phyloP scores from a whole-genome alignment of 2,888 invertebrate genomes.

The Leucoma salicis region DNA sequence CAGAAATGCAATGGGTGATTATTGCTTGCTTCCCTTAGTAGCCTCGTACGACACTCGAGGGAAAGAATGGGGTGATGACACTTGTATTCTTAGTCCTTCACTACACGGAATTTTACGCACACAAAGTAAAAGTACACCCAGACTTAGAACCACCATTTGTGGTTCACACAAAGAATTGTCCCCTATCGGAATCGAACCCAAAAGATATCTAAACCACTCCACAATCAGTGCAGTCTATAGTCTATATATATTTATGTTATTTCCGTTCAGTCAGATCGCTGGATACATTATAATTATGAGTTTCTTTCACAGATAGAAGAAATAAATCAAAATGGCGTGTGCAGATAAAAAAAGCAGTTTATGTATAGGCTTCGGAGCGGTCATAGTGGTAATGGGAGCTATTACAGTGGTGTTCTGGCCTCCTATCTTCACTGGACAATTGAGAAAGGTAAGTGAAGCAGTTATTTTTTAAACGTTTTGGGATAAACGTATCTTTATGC shows the following conservation, averaged over 20 bases:
- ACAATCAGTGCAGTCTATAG: too few relatives aligned
- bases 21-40: not conserved
- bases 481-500: too few relatives aligned
- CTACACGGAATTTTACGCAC: not conserved
- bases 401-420: conserved; percentile 70
- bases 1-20: too few relatives aligned
- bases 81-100: not conserved
- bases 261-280: too few relatives aligned
- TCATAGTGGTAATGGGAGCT: conserved; percentile 60
- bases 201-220: too few relatives aligned
- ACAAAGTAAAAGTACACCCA: not conserved
- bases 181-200: not conserved
- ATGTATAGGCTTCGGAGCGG: conserved; percentile 64
- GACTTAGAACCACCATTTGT: not conserved
- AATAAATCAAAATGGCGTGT: conserved; percentile 53
- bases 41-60: not conserved
- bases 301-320: conserved; percentile 23
- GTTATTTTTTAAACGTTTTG: too few relatives aligned
- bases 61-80: not conserved
- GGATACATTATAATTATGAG: not conserved
- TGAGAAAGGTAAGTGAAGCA: conserved; percentile 50
- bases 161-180: not conserved
- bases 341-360: conserved; percentile 50
- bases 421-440: conserved; percentile 53
- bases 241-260: too few relatives aligned